Evolutionary conservation across 2,888 invertebrate species (phyloP), one percentile per base, ranked within the genome.

Genomic region (Ellobium chinense): DNA sequence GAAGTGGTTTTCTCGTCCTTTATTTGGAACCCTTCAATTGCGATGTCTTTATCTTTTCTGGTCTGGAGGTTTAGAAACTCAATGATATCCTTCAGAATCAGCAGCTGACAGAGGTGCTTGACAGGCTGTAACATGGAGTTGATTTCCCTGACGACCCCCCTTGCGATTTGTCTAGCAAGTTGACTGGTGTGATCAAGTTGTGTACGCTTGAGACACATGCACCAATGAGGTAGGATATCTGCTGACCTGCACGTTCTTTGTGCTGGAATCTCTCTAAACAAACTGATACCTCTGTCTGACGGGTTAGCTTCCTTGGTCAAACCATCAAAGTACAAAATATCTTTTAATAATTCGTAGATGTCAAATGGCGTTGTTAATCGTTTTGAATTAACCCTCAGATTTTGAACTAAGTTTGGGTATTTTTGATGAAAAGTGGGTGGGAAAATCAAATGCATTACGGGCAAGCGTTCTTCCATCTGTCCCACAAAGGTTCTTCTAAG

Each of bases 301-400:
- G 70, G 31, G 2, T 46, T 82, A 14, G 74, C 78, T 0, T 77
- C 39, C 9, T 83, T 81, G 29, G 79, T 82, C 1, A 69, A 37
- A 24, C 84, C 85, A 27, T 84, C 84, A 56, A 85, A 85, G 58
- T 85, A 62, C 5, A 88, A 65, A 37, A 97, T 93, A 91, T 97
- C 96, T 12, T 94, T 84, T 69, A 98, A 92, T 0, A 97, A 97
- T 84, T 96, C 95, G 91, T 97, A 95, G 7, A 98, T 93, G 92
- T 98, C 98, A 91, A 95, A 97, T 0, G 96, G 96, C 0, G 96
- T 96, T 0, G 96, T 96, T n/a, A 98, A 94, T 74, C 96, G 87
- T 27, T 88, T 82, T 1, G 95, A 93, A 91, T 97, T 97, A 54
- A 90, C 91, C 81, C 93, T 93, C 65, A 97, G 92, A 92, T 96